Base-by-base conservation (phyloP, 2,113 vertebrate genomes). In the Xenopus laevis region DNA sequence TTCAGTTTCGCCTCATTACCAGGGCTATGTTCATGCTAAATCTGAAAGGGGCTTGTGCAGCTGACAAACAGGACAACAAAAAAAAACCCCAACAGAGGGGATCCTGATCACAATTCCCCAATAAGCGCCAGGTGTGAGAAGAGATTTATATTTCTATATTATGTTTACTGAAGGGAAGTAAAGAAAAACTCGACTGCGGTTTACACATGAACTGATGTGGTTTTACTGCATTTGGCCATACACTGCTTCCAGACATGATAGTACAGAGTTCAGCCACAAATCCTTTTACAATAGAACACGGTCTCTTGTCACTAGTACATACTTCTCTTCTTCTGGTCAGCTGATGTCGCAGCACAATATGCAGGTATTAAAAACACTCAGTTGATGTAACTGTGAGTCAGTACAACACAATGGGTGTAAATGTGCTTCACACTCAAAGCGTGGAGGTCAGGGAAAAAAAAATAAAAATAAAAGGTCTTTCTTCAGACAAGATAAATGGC, bases 201-300 rank as follows among this genome's bases (percentile, higher is more conserved):
- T 86, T 83, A 87, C 91, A 95, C 93, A 94, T 90, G 89, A 96
- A 96, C 91, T 88, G 88, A 94, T 86, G 92, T 92, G 89, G 90
- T 95, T 98, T 98, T 97, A 98, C 95, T 96, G 95, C 92, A 93
- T 91, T 88, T 88, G 86, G 71, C 83, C 85, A 83, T 91, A 93
- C 81, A 81, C 84, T 85, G 87, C 87, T 87, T 90, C 86, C 91
- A 88, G 88, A 89, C 84, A 87, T 82, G 88, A 87, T 87, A 86
- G 87, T 87, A 94, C 88, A 91, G 84, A 87, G 87, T 85, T 85
- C 82, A 92, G 86, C 86, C 86, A 87, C 84, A 88, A 82, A 79
- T 82, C 86, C 80, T 68, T 79, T 81, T 68, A 79, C 52, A 75
- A 71, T 30, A 55, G 5, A 30, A 9, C 15, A 50, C 21, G 46